Evolutionary conservation across 1,140 invertebrate species (phyloP).

Genomic region (Mylabris phalerata): DNA sequence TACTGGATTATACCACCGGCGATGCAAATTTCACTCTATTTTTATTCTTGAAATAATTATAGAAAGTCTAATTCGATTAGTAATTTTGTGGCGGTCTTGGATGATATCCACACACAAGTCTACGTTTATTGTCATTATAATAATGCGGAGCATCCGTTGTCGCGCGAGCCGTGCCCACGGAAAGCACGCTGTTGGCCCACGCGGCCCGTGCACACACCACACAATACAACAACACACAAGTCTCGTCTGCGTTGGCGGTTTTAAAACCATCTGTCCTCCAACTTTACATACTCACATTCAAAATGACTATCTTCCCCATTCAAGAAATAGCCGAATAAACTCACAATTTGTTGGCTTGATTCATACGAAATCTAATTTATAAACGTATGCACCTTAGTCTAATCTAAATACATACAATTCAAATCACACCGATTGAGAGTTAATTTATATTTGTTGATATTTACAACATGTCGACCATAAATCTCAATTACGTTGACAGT

Average conservation of each 20-base stretch:
- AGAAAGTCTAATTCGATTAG: no score
- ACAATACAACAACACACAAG: no score
- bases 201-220: background rate
- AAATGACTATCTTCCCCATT: slow-evolving; percentile 5
- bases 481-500: slow-evolving; percentile 18
- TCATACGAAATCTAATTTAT: slow-evolving; percentile 19
- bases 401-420: no score
- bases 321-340: slow-evolving; percentile 19
- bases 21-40: no score
- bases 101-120: no score
- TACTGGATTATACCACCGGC: no score
- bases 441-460: slow-evolving; percentile 16
- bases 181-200: slow-evolving; percentile 20
- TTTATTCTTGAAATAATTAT: no score
- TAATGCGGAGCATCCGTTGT: slow-evolving; percentile 26
- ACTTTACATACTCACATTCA: no score
- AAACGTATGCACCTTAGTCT: background rate
- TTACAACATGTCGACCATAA: slow-evolving; percentile 13
- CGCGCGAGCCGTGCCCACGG: slow-evolving; percentile 25
- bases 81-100: no score
- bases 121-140: slow-evolving; percentile 17
- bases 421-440: slow-evolving; percentile 18
- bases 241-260: slow-evolving; percentile 9
- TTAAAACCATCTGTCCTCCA: slow-evolving; percentile 15
- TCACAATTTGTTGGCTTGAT: slow-evolving; percentile 22